phyloP scores from a whole-genome alignment of 2,797 vertebrate genomes.

The Acanthornis magna region DNA sequence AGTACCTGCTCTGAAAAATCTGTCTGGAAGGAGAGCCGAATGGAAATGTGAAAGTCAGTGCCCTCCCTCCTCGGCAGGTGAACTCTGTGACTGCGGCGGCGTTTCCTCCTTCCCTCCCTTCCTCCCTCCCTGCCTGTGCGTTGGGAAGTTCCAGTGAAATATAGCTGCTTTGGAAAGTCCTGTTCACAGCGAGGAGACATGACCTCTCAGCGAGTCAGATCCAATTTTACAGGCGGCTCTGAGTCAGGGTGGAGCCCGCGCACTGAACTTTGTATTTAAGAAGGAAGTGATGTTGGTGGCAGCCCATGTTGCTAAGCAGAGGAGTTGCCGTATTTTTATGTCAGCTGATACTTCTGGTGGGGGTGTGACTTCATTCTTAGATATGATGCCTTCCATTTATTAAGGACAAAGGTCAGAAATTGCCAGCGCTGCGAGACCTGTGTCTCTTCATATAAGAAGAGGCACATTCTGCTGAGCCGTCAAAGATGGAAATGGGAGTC shows the following conservation, averaged over 20 bases:
- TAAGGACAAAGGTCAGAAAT: conserved; percentile 53
- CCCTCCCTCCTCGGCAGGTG: not conserved
- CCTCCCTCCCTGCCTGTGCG: not conserved
- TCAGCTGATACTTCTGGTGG: conserved; percentile 23
- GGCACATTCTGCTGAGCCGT: not conserved
- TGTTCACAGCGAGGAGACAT: conserved; percentile 16
- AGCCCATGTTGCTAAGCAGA: conserved; percentile 49
- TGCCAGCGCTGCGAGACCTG: not conserved
- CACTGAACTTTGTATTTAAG: not conserved
- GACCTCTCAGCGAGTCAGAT: conserved; percentile 42
- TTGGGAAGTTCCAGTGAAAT: conserved; percentile 28
- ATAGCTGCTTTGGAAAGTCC: conserved; percentile 31
- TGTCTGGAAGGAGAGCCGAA: not conserved
- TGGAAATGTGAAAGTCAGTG: not conserved
- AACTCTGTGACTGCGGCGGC: not conserved
- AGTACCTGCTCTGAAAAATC: not conserved
- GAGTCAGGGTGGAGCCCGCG: conserved; percentile 40
- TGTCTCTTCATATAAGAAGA: not conserved
- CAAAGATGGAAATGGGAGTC: not conserved
- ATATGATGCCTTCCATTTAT: conserved; percentile 20
- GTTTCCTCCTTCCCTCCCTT: not conserved
- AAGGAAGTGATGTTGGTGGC: conserved; percentile 51
- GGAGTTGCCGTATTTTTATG: not conserved
- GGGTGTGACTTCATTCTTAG: conserved; percentile 44
- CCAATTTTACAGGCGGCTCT: conserved; percentile 39